A percentile compares a stretch with the other conserved stretches of the same genome.
Evolutionary conservation across 2,113 vertebrate species (phyloP).

Genomic region (Thinocorus orbignyianus): DNA sequence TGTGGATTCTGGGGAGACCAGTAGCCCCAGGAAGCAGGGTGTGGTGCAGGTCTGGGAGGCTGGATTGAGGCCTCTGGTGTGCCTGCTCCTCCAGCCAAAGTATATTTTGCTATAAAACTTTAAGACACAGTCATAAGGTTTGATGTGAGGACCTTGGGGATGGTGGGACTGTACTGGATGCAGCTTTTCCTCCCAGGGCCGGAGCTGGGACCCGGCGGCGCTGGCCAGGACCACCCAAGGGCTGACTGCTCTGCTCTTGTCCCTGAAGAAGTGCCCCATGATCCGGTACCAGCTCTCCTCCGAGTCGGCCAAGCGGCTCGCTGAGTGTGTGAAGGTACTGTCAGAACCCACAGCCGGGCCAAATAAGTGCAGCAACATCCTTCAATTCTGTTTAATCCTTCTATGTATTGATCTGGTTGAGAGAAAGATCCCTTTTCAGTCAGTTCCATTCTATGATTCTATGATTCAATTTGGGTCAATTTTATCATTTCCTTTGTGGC

Average conservation of each 20-base stretch:
- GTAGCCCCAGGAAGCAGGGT: neutral
- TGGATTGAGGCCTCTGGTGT: accelerated
- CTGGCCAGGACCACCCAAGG: slow-evolving; percentile 89
- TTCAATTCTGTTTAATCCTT: neutral
- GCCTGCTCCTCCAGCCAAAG: neutral
- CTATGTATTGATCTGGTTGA: neutral
- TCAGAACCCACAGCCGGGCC: neutral
- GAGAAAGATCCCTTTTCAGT: neutral
- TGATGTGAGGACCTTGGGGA: neutral
- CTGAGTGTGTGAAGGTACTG: slow-evolving; percentile 89
- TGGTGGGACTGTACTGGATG: neutral
- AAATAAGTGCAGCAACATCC: too few species aligned
- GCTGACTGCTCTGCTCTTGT: slow-evolving; percentile 90
- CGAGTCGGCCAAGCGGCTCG: slow-evolving; percentile 88
- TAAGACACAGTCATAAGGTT: too few species aligned
- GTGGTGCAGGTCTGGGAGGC: accelerated
- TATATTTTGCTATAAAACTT: accelerated
- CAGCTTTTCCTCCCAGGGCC: slow-evolving; percentile 75
- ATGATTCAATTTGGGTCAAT: too few species aligned
- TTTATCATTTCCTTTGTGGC: too few species aligned
- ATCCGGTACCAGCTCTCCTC: slow-evolving; percentile 97
- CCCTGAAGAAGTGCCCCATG: slow-evolving; percentile 97
- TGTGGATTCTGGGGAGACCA: neutral
- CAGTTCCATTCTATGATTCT: too few species aligned
- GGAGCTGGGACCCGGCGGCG: slow-evolving; percentile 86